Percentiles rank a stretch among this genome's conserved stretches.
phyloP scores from a whole-genome alignment of 2,113 vertebrate genomes.

The Clarias gariepinus region DNA sequence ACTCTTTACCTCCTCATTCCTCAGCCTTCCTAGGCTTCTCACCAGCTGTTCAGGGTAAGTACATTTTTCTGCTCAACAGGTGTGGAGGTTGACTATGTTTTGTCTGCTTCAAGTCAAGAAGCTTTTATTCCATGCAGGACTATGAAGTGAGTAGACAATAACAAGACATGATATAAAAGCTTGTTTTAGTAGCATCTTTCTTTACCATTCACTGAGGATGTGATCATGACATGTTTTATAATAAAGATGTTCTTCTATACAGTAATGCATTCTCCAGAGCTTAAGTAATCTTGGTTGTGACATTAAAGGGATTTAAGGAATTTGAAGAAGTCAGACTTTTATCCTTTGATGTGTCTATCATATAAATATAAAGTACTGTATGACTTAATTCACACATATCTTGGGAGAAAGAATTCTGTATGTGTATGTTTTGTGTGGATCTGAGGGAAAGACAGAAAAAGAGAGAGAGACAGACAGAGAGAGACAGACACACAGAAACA shows the following conservation, averaged over 20 bases:
- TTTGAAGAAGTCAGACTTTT: not conserved
- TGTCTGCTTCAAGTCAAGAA: slow-evolving; percentile 8
- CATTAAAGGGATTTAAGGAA: slow-evolving; percentile 9
- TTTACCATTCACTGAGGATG: not conserved
- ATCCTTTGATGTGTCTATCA: not conserved
- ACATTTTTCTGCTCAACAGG: slow-evolving; percentile 5
- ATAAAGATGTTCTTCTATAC: not conserved
- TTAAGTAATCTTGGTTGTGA: not conserved
- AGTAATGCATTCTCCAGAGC: not conserved
- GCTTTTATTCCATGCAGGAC: slow-evolving; percentile 2
- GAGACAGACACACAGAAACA: slow-evolving; percentile 10
- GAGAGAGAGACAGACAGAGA: not conserved
- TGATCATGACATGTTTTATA: slow-evolving; percentile 11
- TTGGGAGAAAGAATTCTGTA: not conserved
- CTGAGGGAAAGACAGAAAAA: rapidly evolving
- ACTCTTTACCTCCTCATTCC: not conserved
- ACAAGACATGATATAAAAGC: not conserved
- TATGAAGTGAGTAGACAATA: not conserved
- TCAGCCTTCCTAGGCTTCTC: not conserved
- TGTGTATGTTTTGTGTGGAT: not conserved
- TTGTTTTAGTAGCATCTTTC: not conserved
- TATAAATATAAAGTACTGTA: not conserved
- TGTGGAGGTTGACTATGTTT: slow-evolving; percentile 21
- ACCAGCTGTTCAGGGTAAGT: not conserved
- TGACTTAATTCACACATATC: slow-evolving; percentile 22